phyloP scores from a whole-genome alignment of 2,113 vertebrate species.

The Vanacampus margaritifer region DNA sequence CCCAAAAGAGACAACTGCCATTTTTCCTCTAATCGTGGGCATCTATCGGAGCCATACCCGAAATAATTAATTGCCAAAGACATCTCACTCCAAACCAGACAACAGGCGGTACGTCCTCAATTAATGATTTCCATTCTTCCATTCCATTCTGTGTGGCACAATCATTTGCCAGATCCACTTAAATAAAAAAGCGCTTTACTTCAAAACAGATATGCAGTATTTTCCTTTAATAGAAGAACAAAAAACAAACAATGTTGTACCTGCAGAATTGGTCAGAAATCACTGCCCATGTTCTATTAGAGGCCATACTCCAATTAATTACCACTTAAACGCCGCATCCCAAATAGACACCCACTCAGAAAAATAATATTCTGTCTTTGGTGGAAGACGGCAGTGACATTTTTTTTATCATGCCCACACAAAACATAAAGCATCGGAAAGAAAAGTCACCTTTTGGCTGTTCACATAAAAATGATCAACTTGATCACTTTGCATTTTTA shows the following conservation, averaged over 20 bases:
- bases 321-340: neutral
- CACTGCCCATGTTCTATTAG: neutral
- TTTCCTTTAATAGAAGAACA: no score
- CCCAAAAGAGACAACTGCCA: neutral
- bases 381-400: conserved; percentile 37
- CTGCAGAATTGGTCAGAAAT: neutral
- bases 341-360: neutral
- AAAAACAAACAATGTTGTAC: neutral
- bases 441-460: neutral
- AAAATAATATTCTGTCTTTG: neutral
- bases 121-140: neutral
- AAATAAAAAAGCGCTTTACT: neutral
- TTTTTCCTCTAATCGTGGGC: no score
- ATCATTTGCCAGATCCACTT: neutral
- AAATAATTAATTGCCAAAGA: no score
- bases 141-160: neutral
- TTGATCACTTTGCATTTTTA: neutral
- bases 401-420: conserved; percentile 30
- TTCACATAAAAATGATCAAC: neutral
- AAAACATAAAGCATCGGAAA: conserved; percentile 2
- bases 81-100: neutral
- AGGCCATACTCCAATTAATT: neutral
- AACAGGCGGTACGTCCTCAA: neutral
- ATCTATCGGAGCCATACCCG: neutral
- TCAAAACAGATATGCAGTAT: neutral